These are phyloP conservation scores for Nasonia oneida DNA, from an alignment of 2,888 invertebrate species.

Conservation along the genomic window DNA sequence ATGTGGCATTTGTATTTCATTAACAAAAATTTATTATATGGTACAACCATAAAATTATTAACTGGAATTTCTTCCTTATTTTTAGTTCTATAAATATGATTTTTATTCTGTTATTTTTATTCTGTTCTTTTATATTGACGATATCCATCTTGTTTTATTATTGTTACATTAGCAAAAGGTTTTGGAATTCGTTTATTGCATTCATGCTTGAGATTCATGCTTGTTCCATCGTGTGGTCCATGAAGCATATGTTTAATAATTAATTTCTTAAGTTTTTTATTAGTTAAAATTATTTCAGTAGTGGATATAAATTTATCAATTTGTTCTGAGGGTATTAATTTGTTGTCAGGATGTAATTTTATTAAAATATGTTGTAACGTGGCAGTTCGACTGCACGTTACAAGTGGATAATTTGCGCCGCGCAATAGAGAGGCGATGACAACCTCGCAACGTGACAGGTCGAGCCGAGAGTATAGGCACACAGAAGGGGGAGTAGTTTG, in stretches of 20 bases:
- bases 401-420: too few relatives aligned
- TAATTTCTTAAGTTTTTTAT: background rate
- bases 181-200: conserved; percentile 27
- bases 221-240: conserved; percentile 8
- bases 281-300: too few relatives aligned
- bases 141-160: background rate
- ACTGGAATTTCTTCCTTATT: too few relatives aligned
- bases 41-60: too few relatives aligned
- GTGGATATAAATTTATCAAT: conserved; percentile 40
- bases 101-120: background rate
- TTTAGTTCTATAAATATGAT: background rate
- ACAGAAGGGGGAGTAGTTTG: too few relatives aligned
- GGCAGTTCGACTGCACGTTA: too few relatives aligned
- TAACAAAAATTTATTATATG: too few relatives aligned
- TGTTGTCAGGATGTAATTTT: conserved; percentile 22
- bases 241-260: conserved; percentile 34
- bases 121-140: background rate
- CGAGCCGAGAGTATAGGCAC: too few relatives aligned
- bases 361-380: conserved; percentile 22
- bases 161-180: conserved; percentile 8
- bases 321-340: conserved; percentile 32
- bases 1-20: too few relatives aligned
- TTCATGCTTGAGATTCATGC: background rate
- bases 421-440: too few relatives aligned
- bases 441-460: too few relatives aligned